Base-by-base conservation (phyloP, 2,797 vertebrate species). In the Sebastes iracundus region DNA sequence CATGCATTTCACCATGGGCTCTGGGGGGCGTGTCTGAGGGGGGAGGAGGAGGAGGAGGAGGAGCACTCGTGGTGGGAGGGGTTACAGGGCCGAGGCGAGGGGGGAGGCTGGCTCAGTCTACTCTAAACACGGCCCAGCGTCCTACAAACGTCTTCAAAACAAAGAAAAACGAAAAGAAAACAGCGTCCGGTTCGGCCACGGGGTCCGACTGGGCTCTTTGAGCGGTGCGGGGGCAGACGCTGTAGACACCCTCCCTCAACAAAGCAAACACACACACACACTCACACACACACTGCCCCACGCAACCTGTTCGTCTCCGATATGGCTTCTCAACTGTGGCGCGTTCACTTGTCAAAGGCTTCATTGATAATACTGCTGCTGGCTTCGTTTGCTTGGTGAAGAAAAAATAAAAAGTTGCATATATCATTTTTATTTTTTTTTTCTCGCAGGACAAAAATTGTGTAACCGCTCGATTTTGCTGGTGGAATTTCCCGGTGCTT, bases 1-100 rank as follows among this genome's bases (percentile, higher is more conserved):
- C 96, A 97, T 97, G 96, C 96, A 96, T 96, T 96, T 96, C 95
- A 96, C 96, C 96, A 93, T 83, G 95, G 95, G 94, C 95, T 95
- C 94, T 95, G 95, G 91, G 92, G 92, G 89, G 90, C 77, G 90
- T 88, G 85, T 80, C 87, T 87, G 88, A 91, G 86, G 91, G 81
- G 53, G 6, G 72, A 82, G 67, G 73, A 63, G 53, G 79, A 33
- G 32, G 32, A 33, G 32, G 84, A 52, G 79, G 60, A 77, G 76
- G 75, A 81, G 82, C 83, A 73, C 61, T 68, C 28, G 5, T 16
- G 20, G 65, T 4, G 23, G 76, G 71, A 67, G 62, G 62, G 56
- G 80, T 75, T 12, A 25, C 28, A 27, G 80, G 82, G 11, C 72
- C 9, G 74, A 33, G 68, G 75, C 69, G 42, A 77, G 60, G 82